Conservation (phyloP, 2,888 invertebrate genomes). For the Eupithecia insigniata region DNA sequence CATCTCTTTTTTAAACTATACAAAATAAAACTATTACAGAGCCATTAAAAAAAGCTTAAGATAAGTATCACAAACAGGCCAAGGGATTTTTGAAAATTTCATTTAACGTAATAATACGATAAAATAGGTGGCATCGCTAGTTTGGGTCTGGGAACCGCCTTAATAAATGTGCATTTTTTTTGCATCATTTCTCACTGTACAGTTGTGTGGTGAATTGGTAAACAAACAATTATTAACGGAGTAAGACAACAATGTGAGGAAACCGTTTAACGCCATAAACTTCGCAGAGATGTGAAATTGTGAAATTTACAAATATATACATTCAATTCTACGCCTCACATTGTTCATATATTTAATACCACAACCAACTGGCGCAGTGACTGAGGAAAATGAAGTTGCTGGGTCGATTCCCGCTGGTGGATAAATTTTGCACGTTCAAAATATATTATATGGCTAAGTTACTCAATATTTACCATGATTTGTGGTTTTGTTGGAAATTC, state of each 20-base stretch:
- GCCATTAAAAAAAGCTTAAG: too few relatives aligned
- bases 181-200: not conserved
- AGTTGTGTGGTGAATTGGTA: constrained; percentile 16
- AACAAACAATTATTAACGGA: constrained; percentile 20
- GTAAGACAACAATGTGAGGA: constrained; percentile 15
- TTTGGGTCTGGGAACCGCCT: too few relatives aligned
- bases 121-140: too few relatives aligned
- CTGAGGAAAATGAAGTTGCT: not conserved
- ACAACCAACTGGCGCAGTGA: not conserved
- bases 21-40: too few relatives aligned
- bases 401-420: not conserved
- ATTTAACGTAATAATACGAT: too few relatives aligned
- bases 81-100: too few relatives aligned
- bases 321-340: not conserved
- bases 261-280: constrained; percentile 15
- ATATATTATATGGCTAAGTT: not conserved
- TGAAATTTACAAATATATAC: constrained; percentile 15
- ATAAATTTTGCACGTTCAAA: not conserved
- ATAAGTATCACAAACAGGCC: too few relatives aligned
- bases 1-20: too few relatives aligned
- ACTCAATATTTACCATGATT: not conserved
- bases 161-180: not conserved
- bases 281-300: constrained; percentile 1
- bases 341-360: not conserved
- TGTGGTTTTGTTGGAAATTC: not conserved